Base-by-base conservation (phyloP, 2,888 invertebrate genomes). In the Periphyllus acericola region DNA sequence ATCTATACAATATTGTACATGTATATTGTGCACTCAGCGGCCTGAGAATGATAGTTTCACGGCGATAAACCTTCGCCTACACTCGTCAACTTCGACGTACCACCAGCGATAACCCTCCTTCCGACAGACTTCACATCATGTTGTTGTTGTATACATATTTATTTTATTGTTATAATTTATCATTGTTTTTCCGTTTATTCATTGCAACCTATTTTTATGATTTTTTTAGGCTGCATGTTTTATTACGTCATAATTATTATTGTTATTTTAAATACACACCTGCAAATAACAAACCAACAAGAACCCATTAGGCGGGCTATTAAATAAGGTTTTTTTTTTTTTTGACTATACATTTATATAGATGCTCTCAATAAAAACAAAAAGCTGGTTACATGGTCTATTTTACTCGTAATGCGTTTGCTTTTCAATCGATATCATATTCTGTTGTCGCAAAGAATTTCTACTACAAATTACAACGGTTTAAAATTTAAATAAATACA, bases 81-180 rank as follows among this genome's bases (percentile, higher is more conserved):
- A 79, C 55, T 79, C 79, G 55, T 79, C 55, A 60, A 79, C 32
- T 79, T 79, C 34, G 34, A 79, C 55, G 55, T 11, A 1, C 60
- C 60, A 60, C 21, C 25, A 60, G 21, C 32, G 29, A 71, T 71
- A 71, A 71, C 71, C 32, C 32, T 71, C 32, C 32, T 71, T 29
- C 29, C 32, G 29, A 71, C 71, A 71, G 71, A 71, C 71, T 32
- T 71, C 32, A 29, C 29, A 25, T 21, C 60, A 60, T 60, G 0
- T 25, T 60, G 21, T 25, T 46, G 46, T 21, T 46, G 6, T 3
- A 6, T 17, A 52, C 52, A 17, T 52, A 52, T 52, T 60, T 60
- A 25, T 60, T 14, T 46, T 29, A 34, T 66, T 40, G 11, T 19
- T 66, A 40, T 80, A 14, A 71, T 71, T 71, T 71, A 29, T 29